These are phyloP conservation scores for Daubentonia madagascariensis DNA, from an alignment of 2,113 vertebrate genomes.

Conservation along the genomic window DNA sequence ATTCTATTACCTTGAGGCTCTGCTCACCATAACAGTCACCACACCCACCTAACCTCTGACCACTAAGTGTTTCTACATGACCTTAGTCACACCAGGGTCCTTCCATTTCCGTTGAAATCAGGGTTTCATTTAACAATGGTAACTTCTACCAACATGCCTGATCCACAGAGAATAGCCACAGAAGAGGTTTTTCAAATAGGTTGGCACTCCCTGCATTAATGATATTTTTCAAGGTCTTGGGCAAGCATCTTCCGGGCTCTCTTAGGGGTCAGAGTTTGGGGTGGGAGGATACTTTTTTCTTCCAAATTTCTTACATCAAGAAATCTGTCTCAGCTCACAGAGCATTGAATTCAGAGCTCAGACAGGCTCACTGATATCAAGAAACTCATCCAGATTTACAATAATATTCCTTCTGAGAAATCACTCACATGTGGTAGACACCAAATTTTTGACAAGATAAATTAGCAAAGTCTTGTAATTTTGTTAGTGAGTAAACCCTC, in stretches of 20 bases:
- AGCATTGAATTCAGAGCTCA: not conserved
- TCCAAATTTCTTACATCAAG: not conserved
- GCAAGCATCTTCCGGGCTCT: not conserved
- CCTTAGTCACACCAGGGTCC: not conserved
- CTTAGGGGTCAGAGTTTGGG: not conserved
- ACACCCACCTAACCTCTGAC: not conserved
- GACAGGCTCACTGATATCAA: not conserved
- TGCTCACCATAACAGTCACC: not conserved
- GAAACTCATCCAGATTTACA: not conserved
- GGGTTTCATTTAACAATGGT: not conserved
- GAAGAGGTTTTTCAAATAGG: not conserved
- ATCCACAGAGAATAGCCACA: not conserved
- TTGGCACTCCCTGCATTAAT: not conserved
- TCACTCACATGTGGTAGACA: not conserved
- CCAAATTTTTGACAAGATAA: conserved; percentile 30
- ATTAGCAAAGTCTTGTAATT: not conserved
- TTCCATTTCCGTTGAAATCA: not conserved
- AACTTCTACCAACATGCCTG: not conserved
- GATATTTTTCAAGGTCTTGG: not conserved
- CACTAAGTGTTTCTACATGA: not conserved
- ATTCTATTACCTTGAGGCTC: not conserved
- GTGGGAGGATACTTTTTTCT: not conserved
- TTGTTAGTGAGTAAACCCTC: conserved; percentile 1
- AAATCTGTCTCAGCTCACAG: not conserved
- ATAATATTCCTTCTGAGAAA: conserved; percentile 7